Evolutionary conservation across 2,888 invertebrate species (phyloP), one percentile per base, ranked within the genome.

Genomic region (Drosophila fungiperda): DNA sequence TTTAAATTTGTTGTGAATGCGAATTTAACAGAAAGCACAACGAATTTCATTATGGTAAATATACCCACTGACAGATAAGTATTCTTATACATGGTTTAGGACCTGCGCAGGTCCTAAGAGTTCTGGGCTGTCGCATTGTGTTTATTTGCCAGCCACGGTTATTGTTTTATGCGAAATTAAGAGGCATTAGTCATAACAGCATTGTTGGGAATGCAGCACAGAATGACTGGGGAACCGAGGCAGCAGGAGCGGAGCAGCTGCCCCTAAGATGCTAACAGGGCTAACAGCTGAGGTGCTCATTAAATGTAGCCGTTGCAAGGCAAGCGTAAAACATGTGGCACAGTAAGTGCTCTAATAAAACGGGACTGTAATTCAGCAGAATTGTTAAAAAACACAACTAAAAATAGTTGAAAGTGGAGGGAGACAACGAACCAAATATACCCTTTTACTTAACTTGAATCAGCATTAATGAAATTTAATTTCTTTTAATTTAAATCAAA

Each of bases 251-350:
- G 49, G 11, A 52, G 4, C 9, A 49, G 40, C 33, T 23, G 20
- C 36, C 32, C 23, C 15, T 48, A n/a, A 58, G 40, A 17, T 17
- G 52, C 29, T 29, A 29, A 26, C 26, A 26, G 42, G 48, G 17
- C 62, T 11, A 36, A 26, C 55, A 33, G 50, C 45, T 11, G n/a
- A 66, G 63, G 42, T 72, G 68, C 83, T 83, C 83, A 83, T 83
- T 83, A 83, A 83, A 83, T 85, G 74, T 68, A 79, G 70, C 63
- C 42, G 57, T 45, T 45, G 48, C 35, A 48, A 45, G 38, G 36
- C 59, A 29, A 36, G 38, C 23, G 40, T 12, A 15, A 35, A 50
- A 68, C 33, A 48, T 40, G 58, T 38, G 33, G 42, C n/a, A n/a
- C 36, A 20, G 36, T 58, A 58, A 73, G 73, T 67, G 61, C 61